phyloP scores from a whole-genome alignment of 2,113 vertebrate species.

The Apteryx owenii region DNA sequence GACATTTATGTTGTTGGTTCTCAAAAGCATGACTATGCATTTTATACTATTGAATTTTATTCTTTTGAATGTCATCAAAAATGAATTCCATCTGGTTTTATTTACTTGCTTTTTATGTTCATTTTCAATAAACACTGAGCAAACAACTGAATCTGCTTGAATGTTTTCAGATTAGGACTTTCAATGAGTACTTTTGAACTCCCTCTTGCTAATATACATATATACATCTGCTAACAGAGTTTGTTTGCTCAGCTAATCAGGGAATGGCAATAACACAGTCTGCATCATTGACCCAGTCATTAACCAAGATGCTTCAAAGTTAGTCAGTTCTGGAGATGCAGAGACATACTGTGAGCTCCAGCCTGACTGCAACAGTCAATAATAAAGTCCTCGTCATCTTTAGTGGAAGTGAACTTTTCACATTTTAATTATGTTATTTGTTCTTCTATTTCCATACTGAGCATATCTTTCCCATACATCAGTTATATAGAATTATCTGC shows the following conservation, averaged over 20 bases:
- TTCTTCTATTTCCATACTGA: background rate
- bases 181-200: background rate
- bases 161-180: background rate
- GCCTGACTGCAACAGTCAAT: background rate
- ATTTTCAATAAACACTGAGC: constrained; percentile 1
- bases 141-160: constrained; percentile 9
- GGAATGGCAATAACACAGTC: background rate
- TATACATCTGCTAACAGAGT: background rate
- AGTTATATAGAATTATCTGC: background rate
- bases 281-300: background rate
- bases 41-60: background rate
- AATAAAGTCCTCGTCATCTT: background rate
- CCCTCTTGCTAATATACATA: background rate
- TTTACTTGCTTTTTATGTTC: constrained; percentile 28
- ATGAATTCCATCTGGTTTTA: background rate
- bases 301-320: background rate
- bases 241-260: constrained; percentile 16
- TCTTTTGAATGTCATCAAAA: background rate
- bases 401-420: background rate
- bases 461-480: background rate
- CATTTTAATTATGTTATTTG: background rate
- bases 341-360: background rate
- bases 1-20: background rate
- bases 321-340: background rate
- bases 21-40: background rate